Conservation (phyloP, 2,797 vertebrate genomes). For the Aphelocoma californica region DNA sequence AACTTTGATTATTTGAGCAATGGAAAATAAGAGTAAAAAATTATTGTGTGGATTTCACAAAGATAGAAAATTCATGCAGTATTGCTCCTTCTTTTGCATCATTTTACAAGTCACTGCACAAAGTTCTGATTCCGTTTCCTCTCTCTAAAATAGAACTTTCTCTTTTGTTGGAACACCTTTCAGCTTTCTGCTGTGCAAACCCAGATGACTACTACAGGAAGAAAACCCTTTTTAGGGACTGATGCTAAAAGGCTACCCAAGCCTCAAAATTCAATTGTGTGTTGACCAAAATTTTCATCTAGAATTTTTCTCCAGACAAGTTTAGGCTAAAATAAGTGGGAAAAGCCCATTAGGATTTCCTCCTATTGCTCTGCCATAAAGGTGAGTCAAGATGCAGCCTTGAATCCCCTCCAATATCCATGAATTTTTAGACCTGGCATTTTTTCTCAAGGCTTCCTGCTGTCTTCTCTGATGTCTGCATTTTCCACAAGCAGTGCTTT, state of each 20-base stretch:
- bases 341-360: background rate
- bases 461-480: background rate
- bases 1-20: background rate
- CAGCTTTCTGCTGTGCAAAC: background rate
- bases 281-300: background rate
- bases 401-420: fast-evolving
- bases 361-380: background rate
- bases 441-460: background rate
- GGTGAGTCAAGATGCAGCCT: fast-evolving
- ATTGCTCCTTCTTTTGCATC: background rate
- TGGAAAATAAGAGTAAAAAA: background rate
- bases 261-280: background rate
- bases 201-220: background rate
- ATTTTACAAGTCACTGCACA: background rate
- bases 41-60: background rate
- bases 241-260: background rate
- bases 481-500: background rate
- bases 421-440: background rate
- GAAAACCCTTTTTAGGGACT: background rate
- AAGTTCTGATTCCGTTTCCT: background rate
- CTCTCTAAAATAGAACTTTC: background rate
- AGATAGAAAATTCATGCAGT: background rate
- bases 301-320: background rate
- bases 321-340: background rate
- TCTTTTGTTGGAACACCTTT: background rate